These are phyloP conservation scores for Chaetogeoica ovagalla DNA, from an alignment of 2,888 invertebrate species.

Conservation along the genomic window DNA sequence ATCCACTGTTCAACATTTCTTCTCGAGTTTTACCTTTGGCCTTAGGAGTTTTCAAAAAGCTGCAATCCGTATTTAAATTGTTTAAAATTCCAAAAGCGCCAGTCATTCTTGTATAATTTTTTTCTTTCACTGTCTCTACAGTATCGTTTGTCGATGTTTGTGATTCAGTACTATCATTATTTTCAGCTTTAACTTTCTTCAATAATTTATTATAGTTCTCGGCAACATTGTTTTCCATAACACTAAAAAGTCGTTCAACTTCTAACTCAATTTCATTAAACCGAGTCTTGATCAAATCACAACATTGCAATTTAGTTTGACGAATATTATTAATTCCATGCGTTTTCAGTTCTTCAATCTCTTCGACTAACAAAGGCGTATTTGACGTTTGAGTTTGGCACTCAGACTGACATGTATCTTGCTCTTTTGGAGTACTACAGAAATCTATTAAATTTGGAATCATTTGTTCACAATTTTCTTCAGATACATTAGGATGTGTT, in stretches of 20 bases:
- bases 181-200: constrained; percentile 26
- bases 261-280: constrained; percentile 47
- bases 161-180: constrained; percentile 22
- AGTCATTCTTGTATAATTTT: constrained; percentile 49
- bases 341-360: constrained; percentile 33
- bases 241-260: constrained; percentile 33
- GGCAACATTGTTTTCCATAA: constrained; percentile 32
- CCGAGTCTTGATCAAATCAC: constrained; percentile 20
- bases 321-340: constrained; percentile 26
- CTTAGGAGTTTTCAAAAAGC: constrained; percentile 50
- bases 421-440: background rate
- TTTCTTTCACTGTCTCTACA: constrained; percentile 36
- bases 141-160: background rate
- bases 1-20: constrained; percentile 37
- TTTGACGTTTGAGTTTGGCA: constrained; percentile 4
- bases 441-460: constrained; percentile 17
- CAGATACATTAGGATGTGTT: constrained; percentile 25
- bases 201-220: constrained; percentile 37
- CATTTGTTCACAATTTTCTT: constrained; percentile 2
- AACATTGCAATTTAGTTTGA: constrained; percentile 28
- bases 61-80: constrained; percentile 41
- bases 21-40: constrained; percentile 35
- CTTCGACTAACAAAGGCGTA: background rate
- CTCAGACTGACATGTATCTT: background rate
- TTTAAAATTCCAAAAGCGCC: constrained; percentile 46